phyloP scores from a whole-genome alignment of 1,140 invertebrate species.

The Euura saliciscinereae region DNA sequence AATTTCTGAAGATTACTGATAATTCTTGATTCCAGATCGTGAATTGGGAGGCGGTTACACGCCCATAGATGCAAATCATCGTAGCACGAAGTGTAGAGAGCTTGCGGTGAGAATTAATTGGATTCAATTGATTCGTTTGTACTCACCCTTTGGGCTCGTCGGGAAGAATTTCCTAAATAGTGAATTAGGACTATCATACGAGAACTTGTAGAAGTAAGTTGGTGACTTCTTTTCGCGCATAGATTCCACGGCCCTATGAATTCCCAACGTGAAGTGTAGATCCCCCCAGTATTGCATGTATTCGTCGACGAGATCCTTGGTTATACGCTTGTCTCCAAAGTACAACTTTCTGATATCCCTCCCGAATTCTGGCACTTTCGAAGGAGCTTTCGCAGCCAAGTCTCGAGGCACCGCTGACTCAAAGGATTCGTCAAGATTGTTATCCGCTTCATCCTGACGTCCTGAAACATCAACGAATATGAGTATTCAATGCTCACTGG shows the following conservation, averaged over 20 bases:
- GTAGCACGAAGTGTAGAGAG: too few relatives aligned
- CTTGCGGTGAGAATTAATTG: too few relatives aligned
- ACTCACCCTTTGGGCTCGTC: too few relatives aligned
- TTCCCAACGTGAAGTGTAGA: conserved; percentile 46
- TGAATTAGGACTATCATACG: conserved; percentile 28
- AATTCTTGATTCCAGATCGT: too few relatives aligned
- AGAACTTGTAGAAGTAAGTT: conserved; percentile 58
- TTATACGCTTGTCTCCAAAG: conserved; percentile 47
- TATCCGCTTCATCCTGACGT: too few relatives aligned
- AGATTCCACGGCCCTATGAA: conserved; percentile 46
- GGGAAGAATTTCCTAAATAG: background rate
- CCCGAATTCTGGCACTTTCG: conserved; percentile 41
- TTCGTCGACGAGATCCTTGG: conserved; percentile 31
- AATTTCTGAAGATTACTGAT: too few relatives aligned
- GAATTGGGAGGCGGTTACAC: too few relatives aligned
- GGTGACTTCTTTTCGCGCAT: conserved; percentile 42
- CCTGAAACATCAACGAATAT: too few relatives aligned
- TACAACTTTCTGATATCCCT: conserved; percentile 58
- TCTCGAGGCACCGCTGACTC: background rate
- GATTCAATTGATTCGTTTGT: too few relatives aligned
- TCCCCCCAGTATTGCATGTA: conserved; percentile 54
- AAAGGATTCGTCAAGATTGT: background rate
- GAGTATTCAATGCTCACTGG: too few relatives aligned
- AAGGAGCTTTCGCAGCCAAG: conserved; percentile 2
- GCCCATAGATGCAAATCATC: too few relatives aligned